These are phyloP conservation scores for Pseudomyrmex flavicornis DNA, from an alignment of 1,140 invertebrate genomes.

Conservation along the genomic window DNA sequence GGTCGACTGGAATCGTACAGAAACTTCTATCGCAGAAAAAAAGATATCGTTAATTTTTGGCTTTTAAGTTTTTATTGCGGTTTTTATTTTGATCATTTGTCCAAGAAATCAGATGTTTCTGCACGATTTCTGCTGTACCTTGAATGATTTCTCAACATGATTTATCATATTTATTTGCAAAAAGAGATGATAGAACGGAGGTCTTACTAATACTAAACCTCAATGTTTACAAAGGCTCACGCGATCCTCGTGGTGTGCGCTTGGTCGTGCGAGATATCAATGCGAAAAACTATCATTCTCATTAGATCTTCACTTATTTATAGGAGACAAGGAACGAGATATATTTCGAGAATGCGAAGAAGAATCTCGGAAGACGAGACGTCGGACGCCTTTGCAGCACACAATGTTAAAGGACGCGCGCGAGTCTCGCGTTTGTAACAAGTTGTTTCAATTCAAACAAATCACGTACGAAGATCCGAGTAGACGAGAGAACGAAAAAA, in stretches of 20 bases:
- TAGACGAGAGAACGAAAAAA: constrained; percentile 29
- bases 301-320: too few species aligned
- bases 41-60: too few species aligned
- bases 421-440: constrained; percentile 2
- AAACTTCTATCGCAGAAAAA: too few species aligned
- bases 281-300: too few species aligned
- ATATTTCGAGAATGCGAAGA: too few species aligned
- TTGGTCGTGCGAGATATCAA: too few species aligned
- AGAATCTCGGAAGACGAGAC: background rate
- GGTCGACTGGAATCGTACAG: too few species aligned
- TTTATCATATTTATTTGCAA: constrained; percentile 74
- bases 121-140: too few species aligned
- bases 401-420: background rate
- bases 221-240: constrained; percentile 55
- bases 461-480: constrained; percentile 4
- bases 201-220: constrained; percentile 72
- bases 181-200: constrained; percentile 64
- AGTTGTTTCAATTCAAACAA: constrained; percentile 1
- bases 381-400: background rate
- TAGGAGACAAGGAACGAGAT: too few species aligned
- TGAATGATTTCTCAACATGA: constrained; percentile 72
- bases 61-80: too few species aligned
- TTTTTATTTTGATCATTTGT: too few species aligned
- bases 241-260: background rate
- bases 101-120: too few species aligned